phyloP scores from a whole-genome alignment of 1,140 invertebrate genomes.

The Schlechtendalia chinensis region DNA sequence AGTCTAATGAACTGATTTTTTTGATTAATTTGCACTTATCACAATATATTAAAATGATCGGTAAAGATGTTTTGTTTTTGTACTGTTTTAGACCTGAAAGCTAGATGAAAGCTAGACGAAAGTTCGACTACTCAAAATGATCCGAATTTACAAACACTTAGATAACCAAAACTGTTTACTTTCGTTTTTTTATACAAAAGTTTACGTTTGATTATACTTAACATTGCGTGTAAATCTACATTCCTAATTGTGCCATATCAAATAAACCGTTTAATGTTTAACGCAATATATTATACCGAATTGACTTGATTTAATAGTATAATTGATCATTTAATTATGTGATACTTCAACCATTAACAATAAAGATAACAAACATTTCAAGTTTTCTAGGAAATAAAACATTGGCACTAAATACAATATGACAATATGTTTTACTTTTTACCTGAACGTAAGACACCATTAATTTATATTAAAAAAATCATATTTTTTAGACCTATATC shows the following conservation, averaged over 20 bases:
- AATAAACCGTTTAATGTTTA: slow-evolving; percentile 18
- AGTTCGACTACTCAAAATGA: too few species aligned
- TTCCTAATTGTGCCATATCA: slow-evolving; percentile 3
- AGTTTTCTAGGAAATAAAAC: background rate
- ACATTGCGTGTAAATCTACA: background rate
- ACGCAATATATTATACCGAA: background rate
- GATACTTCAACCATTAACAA: background rate
- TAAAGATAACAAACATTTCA: background rate
- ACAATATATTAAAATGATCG: too few species aligned
- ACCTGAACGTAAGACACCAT: too few species aligned
- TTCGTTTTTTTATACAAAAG: slow-evolving; percentile 1
- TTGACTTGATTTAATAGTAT: slow-evolving; percentile 1
- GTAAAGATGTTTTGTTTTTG: too few species aligned
- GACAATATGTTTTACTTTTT: background rate
- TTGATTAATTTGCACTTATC: too few species aligned
- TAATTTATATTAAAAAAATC: too few species aligned
- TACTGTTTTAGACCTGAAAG: too few species aligned
- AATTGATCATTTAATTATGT: background rate
- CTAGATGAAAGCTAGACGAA: too few species aligned
- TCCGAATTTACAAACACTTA: background rate
- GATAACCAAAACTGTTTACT: background rate
- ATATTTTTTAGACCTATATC: too few species aligned
- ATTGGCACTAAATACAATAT: background rate
- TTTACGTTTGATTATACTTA: background rate
- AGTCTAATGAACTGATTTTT: too few species aligned